These are phyloP conservation scores for Lytechinus pictus DNA, from an alignment of 35 echinoderm and acorn worm genomes.

Conservation along the genomic window DNA sequence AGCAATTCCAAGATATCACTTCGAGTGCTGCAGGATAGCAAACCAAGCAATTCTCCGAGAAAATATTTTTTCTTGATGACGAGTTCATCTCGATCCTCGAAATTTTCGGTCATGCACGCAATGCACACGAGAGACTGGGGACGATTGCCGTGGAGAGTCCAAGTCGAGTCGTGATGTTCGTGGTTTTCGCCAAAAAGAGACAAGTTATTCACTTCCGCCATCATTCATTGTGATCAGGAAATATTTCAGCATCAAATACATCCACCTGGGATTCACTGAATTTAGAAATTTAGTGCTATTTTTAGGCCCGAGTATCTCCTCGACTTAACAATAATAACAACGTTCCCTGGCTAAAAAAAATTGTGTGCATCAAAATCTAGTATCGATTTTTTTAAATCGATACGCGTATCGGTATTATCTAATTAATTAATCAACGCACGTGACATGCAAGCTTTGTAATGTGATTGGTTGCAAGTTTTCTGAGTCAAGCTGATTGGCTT, in stretches of 20 bases:
- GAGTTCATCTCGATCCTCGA: constrained; percentile 55
- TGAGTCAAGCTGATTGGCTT: not conserved
- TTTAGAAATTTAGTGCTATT: not conserved
- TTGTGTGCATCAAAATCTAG: too few species aligned
- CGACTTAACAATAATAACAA: too few species aligned
- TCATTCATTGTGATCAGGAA: not conserved
- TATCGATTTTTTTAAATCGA: too few species aligned
- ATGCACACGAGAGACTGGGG: constrained; percentile 59
- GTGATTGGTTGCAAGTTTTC: not conserved
- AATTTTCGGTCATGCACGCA: constrained; percentile 58
- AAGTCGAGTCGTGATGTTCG: not conserved
- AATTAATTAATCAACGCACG: too few species aligned
- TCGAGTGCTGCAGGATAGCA: constrained; percentile 24
- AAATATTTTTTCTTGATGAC: constrained; percentile 71
- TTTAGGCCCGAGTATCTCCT: not conserved
- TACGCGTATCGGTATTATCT: too few species aligned
- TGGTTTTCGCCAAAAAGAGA: constrained; percentile 33
- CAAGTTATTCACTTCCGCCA: not conserved
- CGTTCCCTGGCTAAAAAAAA: too few species aligned
- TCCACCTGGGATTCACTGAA: not conserved
- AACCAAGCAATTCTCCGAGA: constrained; percentile 60
- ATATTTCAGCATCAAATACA: not conserved
- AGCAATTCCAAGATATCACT: constrained; percentile 51
- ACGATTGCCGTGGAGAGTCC: constrained; percentile 37
- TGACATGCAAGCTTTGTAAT: not conserved